A percentile compares a stretch with the other conserved stretches of the same genome.
phyloP scores from a whole-genome alignment of 2,113 vertebrate genomes.

The Etheostoma cragini region DNA sequence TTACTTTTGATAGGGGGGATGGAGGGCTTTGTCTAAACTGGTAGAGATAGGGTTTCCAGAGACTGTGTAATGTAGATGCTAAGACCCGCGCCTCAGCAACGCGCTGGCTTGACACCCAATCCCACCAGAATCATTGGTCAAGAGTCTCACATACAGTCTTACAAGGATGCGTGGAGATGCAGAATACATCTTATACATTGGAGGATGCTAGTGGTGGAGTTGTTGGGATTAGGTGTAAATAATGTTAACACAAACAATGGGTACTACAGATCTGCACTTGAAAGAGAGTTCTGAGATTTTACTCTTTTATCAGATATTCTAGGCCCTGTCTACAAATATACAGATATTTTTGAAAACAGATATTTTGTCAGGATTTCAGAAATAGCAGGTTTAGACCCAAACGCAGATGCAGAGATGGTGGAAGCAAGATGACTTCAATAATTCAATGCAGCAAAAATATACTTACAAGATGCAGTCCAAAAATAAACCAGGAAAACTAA shows the following conservation, averaged over 20 bases:
- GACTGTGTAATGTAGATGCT: constrained; percentile 44
- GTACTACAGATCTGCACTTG: neutral
- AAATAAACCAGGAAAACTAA: too few relatives aligned
- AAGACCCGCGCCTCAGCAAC: constrained; percentile 34
- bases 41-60: constrained; percentile 57
- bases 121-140: constrained; percentile 6
- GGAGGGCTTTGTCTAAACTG: constrained; percentile 63
- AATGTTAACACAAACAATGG: neutral
- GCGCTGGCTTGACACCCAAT: constrained; percentile 31
- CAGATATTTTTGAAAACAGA: too few relatives aligned
- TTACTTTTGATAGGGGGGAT: constrained; percentile 55
- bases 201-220: neutral
- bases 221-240: neutral
- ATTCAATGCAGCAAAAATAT: too few relatives aligned
- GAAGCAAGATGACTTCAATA: too few relatives aligned
- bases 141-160: neutral
- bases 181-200: neutral
- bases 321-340: too few relatives aligned
- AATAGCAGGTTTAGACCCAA: too few relatives aligned
- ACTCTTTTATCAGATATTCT: neutral
- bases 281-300: neutral
- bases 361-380: too few relatives aligned
- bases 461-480: too few relatives aligned
- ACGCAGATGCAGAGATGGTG: too few relatives aligned
- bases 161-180: neutral